Base-by-base conservation (phyloP, 2,113 vertebrate species). In the Ariopsis seemanni region DNA sequence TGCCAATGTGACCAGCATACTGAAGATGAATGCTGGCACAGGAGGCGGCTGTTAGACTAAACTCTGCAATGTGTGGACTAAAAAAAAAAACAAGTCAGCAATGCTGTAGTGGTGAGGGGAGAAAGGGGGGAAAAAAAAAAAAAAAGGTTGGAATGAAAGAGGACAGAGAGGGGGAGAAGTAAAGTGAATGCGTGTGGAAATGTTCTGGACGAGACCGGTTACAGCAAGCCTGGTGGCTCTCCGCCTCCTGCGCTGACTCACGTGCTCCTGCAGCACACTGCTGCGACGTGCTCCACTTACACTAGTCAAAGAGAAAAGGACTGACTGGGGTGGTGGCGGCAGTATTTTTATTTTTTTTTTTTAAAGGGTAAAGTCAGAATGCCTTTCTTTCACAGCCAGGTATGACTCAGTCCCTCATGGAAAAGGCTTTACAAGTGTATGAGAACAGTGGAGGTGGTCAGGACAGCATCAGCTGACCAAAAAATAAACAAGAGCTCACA, bases 201-300 rank as follows among this genome's bases (percentile, higher is more conserved):
- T 72, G 34, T 74, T 87, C 79, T 74, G 48, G 67, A 63, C 18
- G 62, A 69, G 52, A 86, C 75, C 14, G 55, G 84, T 55, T 69
- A 27, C n/a, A 71, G 65, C 63, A 11, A 78, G 58, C 42, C 20
- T 30, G 12, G 20, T 42, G 84, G 84, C 72, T 63, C 58, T 22
- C 18, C n/a, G 11, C 65, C 63, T 53, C 17, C 20, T 42, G 83
- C 57, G 14, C 72, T 60, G 74, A 78, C 82, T 88, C 85, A 77
- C 81, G 48, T 63, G 63, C 71, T 83, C 50, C 78, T 82, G 88
- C 81, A 62, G 88, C 72, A 53, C 30, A 71, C 85, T 62, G 88
- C 78, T 89, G 88, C 86, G 60, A 85, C 92, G 92, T 93, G 93
- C 93, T 91, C 92, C 83, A 91, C 92, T 94, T 94, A 93, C 50